Base-by-base conservation (phyloP, 2,113 vertebrate genomes). In the Macquaria australasica region DNA sequence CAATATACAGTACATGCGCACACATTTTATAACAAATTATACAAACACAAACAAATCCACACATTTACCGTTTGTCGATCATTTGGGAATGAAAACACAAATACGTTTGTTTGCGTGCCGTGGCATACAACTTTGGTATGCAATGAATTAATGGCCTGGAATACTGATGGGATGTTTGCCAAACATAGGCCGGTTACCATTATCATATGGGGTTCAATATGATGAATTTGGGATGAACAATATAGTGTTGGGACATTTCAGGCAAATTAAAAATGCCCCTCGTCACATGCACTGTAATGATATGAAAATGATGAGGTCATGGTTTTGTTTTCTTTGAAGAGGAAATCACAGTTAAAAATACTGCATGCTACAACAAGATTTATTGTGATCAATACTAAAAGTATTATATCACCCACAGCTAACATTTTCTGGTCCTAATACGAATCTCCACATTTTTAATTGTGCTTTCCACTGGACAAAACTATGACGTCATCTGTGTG, bases 41-140 rank as follows among this genome's bases (percentile, higher is more conserved):
- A 59, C 34, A 81, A 58, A 74, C 71, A 89, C 25, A 73, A 48
- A 88, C 59, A 66, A 81, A 55, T 56, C 16, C 56, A 79, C 31
- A 60, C 34, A 59, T 64, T 81, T 16, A 77, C 72, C 81, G 70
- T 82, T 55, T 66, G 63, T 79, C 20, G 48, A 82, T 71, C 62
- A 67, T 81, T 79, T 53, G 55, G 50, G 72, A 89, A 94, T 92
- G 90, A 88, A 86, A 87, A 92, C 75, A 91, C 83, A 74, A 78
- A 87, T 74, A 85, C 69, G 79, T 85, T 82, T 74, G 85, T 87
- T 90, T 89, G 94, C 93, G 95, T 96, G 95, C 95, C 95, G 94
- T 93, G 95, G 95, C 95, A 94, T 95, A 94, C 95, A 95, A 93
- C 90, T 83, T 83, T 90, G 94, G 95, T 95, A 96, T 95, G 94